Conservation (phyloP, 2,797 vertebrate genomes). For the Hirundo rustica region DNA sequence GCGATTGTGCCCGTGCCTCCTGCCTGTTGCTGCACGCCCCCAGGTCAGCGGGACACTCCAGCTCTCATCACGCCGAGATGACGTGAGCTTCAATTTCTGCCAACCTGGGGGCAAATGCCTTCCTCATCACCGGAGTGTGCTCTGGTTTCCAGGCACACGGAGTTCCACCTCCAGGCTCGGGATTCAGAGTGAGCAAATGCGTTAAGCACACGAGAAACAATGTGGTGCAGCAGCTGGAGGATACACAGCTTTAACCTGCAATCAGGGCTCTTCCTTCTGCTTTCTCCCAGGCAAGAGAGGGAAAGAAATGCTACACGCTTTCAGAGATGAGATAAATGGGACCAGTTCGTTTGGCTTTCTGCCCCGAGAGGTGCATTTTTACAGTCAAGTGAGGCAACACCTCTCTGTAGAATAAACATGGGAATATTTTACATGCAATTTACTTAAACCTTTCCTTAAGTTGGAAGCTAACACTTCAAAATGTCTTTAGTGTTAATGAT, state of each 20-base stretch:
- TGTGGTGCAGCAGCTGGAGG: neutral
- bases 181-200: conserved; percentile 6
- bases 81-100: conserved; percentile 21
- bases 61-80: conserved; percentile 1
- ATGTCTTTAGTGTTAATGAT: neutral
- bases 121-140: conserved; percentile 21
- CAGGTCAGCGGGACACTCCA: conserved; percentile 39
- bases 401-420: neutral
- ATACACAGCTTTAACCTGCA: neutral
- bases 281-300: neutral
- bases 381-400: conserved; percentile 19
- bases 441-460: neutral
- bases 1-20: conserved; percentile 9
- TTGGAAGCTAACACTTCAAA: conserved; percentile 4
- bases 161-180: conserved; percentile 19
- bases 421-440: neutral
- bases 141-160: conserved; percentile 48
- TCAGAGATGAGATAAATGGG: neutral
- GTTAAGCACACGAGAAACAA: neutral
- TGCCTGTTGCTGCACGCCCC: conserved; percentile 60
- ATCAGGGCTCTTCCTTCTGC: neutral
- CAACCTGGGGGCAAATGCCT: conserved; percentile 50
- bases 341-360: neutral
- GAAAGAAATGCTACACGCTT: neutral
- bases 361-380: conserved; percentile 26